These are phyloP conservation scores for Rhinella marina DNA, from an alignment of 2,797 vertebrate genomes.

Conservation along the genomic window DNA sequence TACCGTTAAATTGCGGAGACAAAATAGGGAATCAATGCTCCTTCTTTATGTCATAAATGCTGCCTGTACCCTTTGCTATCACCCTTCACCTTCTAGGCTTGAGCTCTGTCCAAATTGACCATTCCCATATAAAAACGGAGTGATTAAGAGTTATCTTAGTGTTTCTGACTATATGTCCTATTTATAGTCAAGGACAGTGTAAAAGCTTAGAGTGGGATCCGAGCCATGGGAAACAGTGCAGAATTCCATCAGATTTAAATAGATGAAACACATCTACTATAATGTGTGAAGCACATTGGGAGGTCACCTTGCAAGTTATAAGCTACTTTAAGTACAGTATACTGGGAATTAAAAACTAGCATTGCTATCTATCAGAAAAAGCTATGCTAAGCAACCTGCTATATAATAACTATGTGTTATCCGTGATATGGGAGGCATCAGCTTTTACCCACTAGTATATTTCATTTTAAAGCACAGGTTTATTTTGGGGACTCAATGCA, in stretches of 20 bases:
- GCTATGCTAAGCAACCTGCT: not conserved
- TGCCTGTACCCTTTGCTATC: slow-evolving; percentile 35
- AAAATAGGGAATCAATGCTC: slow-evolving; percentile 28
- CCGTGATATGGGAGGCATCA: not conserved
- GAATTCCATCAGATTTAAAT: slow-evolving; percentile 61
- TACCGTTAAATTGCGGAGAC: slow-evolving; percentile 41
- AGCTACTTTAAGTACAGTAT: slow-evolving; percentile 19
- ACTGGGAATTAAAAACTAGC: slow-evolving; percentile 9
- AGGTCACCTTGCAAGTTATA: slow-evolving; percentile 58
- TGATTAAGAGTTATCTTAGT: slow-evolving; percentile 50
- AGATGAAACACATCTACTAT: slow-evolving; percentile 58
- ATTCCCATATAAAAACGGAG: slow-evolving; percentile 50
- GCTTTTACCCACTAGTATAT: not conserved
- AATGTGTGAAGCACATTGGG: slow-evolving; percentile 54
- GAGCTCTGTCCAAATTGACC: slow-evolving; percentile 52
- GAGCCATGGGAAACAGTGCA: slow-evolving; percentile 58
- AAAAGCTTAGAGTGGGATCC: slow-evolving; percentile 55
- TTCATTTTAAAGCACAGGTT: not conserved
- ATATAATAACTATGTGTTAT: not conserved
- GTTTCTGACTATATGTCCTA: slow-evolving; percentile 59
- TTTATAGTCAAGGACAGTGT: slow-evolving; percentile 59
- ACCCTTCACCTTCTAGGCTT: slow-evolving; percentile 45
- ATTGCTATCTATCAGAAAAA: not conserved
- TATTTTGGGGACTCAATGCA: not conserved
- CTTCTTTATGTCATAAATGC: slow-evolving; percentile 34